phyloP scores from a whole-genome alignment of 2,888 invertebrate genomes.

The Dynastes hyllus region DNA sequence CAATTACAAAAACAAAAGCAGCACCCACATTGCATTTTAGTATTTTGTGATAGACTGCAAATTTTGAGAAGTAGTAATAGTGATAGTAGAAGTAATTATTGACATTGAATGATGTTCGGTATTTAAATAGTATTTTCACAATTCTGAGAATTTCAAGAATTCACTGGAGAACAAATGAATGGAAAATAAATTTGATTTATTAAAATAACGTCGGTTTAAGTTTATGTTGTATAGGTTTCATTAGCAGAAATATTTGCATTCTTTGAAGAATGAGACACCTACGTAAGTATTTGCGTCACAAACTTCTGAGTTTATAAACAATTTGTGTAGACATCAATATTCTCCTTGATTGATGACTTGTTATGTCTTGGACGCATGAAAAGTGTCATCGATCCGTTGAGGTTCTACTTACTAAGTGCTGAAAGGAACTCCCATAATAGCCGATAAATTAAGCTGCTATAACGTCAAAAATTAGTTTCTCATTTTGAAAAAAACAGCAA shows the following conservation, averaged over 20 bases:
- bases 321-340: slow-evolving; percentile 44
- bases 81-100: too few relatives aligned
- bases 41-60: too few relatives aligned
- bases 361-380: slow-evolving; percentile 15
- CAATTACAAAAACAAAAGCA: too few relatives aligned
- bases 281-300: slow-evolving; percentile 28
- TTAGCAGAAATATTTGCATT: neutral
- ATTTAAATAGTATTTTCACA: too few relatives aligned
- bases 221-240: too few relatives aligned
- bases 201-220: too few relatives aligned
- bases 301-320: slow-evolving; percentile 15
- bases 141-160: too few relatives aligned
- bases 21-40: too few relatives aligned
- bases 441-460: slow-evolving; percentile 32
- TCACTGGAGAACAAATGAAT: too few relatives aligned
- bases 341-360: slow-evolving; percentile 43
- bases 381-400: neutral
- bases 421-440: slow-evolving; percentile 29
- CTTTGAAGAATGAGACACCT: neutral
- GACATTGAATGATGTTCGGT: too few relatives aligned
- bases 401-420: slow-evolving; percentile 26
- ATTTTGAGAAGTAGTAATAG: too few relatives aligned
- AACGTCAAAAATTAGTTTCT: slow-evolving; percentile 19
- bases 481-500: neutral
- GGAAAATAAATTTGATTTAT: too few relatives aligned